These are phyloP conservation scores for Ambastaia sidthimunki DNA, from an alignment of 2,797 vertebrate genomes.

Conservation along the genomic window DNA sequence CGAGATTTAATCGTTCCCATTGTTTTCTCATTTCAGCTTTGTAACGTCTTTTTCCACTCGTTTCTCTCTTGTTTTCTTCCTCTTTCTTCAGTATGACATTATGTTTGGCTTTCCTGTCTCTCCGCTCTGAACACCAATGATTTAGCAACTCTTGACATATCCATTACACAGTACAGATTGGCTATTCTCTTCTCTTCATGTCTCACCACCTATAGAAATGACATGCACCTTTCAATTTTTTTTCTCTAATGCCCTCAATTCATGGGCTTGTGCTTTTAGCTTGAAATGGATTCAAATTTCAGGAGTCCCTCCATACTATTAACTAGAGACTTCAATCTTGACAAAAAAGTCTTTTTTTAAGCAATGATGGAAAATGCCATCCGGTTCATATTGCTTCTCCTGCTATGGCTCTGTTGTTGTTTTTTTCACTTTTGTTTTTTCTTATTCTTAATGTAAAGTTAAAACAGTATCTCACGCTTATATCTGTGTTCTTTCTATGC, in stretches of 20 bases:
- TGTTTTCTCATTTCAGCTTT: conserved; percentile 41
- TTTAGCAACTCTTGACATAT: conserved; percentile 89
- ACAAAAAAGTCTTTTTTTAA: conserved; percentile 80
- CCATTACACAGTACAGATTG: conserved; percentile 85
- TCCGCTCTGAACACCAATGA: conserved; percentile 82
- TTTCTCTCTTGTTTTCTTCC: conserved; percentile 52
- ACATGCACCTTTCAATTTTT: conserved; percentile 75
- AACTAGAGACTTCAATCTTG: conserved; percentile 74
- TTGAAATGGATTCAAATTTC: conserved; percentile 83
- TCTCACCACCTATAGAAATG: conserved; percentile 82
- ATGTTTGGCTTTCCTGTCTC: conserved; percentile 82
- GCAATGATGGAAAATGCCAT: conserved; percentile 71
- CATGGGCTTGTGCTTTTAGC: conserved; percentile 75
- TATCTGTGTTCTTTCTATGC: not conserved
- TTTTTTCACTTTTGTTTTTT: conserved; percentile 32
- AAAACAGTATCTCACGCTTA: not conserved
- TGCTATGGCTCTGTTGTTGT: conserved; percentile 54
- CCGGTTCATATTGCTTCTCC: conserved; percentile 67
- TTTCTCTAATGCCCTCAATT: conserved; percentile 76
- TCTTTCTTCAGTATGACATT: conserved; percentile 74
- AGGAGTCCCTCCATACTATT: conserved; percentile 77
- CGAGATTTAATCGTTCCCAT: conserved; percentile 52
- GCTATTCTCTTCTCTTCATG: conserved; percentile 78
- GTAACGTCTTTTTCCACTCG: conserved; percentile 55
- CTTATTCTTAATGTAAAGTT: not conserved